Evolutionary conservation across 1,140 invertebrate species (phyloP), one percentile per base, ranked within the genome.

Genomic region (Drosophila ambigua): DNA sequence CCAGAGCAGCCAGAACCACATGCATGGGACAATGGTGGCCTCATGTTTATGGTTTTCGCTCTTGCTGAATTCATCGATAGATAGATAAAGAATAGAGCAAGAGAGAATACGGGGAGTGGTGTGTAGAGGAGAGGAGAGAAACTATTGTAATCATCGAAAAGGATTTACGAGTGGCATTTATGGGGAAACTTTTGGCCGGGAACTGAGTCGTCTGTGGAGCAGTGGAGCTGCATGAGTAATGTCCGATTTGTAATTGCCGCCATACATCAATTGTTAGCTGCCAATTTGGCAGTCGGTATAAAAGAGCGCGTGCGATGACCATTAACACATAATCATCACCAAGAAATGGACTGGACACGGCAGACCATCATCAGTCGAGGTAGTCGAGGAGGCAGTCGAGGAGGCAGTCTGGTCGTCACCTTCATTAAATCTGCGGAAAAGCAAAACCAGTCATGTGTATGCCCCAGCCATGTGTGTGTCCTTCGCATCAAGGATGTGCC

Each of bases 221-320:
- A 31, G 7, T 31, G 28, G 28, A 31, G 52, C 50, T 75, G 62
- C 61, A 72, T 82, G 77, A 77, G 74, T 75, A 87, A 85, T 87
- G 78, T 43, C 50, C 62, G 74, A 62, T 87, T 71, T 79, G 72
- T 88, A 87, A 87, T 87, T 88, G 82, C 83, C 60, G 45, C 54
- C 83, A 79, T 88, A 72, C 77, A 87, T 88, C 78, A 88, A 88
- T 88, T 88, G 82, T 83, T 83, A 83, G 83, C 82, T 88, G 83
- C 83, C 82, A 88, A 88, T 87, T 88, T 82, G 83, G 82, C 78
- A 80, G 79, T 87, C 83, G 64, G 79, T 87, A 83, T 76, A 87
- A 81, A 79, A 88, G 69, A 68, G 48, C 74, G 78, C 78, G 74
- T 88, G 71, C 63, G 63, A 66, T 67, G 82, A 20, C 65, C 83